A percentile compares a stretch with the other conserved stretches of the same genome.
These are phyloP conservation scores for Cyaniris semiargus DNA, from an alignment of 2,888 invertebrate genomes.

Conservation along the genomic window DNA sequence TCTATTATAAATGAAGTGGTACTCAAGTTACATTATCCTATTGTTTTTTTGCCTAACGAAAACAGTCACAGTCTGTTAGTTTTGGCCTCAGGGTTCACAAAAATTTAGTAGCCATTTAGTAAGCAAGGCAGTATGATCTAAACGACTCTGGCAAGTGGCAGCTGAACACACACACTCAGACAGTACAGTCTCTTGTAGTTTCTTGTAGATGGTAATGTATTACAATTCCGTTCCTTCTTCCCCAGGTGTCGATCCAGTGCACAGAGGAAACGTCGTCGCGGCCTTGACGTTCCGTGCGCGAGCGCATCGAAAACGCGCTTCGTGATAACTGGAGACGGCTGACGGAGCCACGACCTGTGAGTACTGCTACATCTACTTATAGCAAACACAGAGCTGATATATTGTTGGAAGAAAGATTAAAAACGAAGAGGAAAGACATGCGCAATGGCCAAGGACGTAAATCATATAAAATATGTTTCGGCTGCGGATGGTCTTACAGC, in stretches of 20 bases:
- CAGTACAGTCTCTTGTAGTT: no score
- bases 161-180: no score
- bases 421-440: neutral
- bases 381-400: neutral
- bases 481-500: neutral
- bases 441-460: no score
- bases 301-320: constrained; percentile 65
- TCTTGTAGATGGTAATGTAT: neutral
- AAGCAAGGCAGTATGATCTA: no score
- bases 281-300: constrained; percentile 68
- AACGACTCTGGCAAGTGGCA: neutral
- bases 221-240: constrained; percentile 16
- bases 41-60: neutral
- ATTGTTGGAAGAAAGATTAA: neutral
- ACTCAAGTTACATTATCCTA: neutral
- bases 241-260: constrained; percentile 54
- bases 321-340: constrained; percentile 68
- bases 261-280: constrained; percentile 62
- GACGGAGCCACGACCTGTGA: constrained; percentile 53
- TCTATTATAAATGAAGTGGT: neutral
- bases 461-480: no score
- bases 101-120: neutral
- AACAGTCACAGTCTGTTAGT: neutral
- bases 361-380: constrained; percentile 39
- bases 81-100: neutral